These are phyloP conservation scores for Myotis davidii DNA, from an alignment of 2,113 vertebrate species.

Conservation along the genomic window DNA sequence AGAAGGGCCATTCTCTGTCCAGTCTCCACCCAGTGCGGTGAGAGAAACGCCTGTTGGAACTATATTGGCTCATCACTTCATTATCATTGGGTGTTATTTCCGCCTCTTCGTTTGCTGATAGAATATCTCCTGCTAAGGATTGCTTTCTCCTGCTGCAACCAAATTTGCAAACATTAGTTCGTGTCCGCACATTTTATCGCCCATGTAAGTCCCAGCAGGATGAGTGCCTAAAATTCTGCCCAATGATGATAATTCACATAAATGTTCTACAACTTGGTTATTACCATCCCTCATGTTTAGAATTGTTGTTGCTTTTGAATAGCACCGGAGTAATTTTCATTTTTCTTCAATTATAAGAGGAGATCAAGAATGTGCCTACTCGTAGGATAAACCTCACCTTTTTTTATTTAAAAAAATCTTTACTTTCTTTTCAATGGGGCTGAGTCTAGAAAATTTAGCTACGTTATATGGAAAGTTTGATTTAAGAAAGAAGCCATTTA, in stretches of 20 bases:
- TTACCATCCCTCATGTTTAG: not conserved
- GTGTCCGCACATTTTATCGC: not conserved
- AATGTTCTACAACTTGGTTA: not conserved
- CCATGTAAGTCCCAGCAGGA: not conserved
- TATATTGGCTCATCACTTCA: not conserved
- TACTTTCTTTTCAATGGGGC: not conserved
- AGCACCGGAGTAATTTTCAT: not conserved
- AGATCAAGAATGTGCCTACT: not conserved
- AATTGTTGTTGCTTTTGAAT: conserved; percentile 7
- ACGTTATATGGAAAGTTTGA: not conserved
- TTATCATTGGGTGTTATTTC: not conserved
- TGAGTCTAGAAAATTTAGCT: not conserved
- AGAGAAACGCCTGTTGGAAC: not conserved
- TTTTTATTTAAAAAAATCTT: not conserved
- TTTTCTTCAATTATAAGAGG: not conserved
- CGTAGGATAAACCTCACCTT: not conserved
- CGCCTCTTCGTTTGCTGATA: not conserved
- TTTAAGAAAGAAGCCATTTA: not conserved
- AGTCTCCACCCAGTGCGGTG: not conserved
- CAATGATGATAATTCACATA: not conserved
- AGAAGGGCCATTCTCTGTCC: not conserved
- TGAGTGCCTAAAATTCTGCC: not conserved
- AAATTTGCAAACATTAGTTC: not conserved
- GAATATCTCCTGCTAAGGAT: not conserved
- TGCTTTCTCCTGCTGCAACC: not conserved